These are phyloP conservation scores for Caenorhabditis elegans DNA, from an alignment of 1,140 invertebrate genomes.

Conservation along the genomic window WBcel235 BX284606.5:8763501-8764000, in stretches of 20 bases:
- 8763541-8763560: neutral
- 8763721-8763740: neutral
- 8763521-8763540: neutral
- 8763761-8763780: neutral
- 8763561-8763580: neutral
- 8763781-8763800: neutral
- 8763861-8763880: neutral
- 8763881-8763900: too few species aligned
- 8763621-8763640: neutral
- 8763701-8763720: too few species aligned
- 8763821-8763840: neutral
- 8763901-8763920: conserved; percentile 58
- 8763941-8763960: conserved; percentile 56
- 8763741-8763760: conserved; percentile 30
- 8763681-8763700: neutral
- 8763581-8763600: neutral
- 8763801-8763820: neutral
- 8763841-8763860: neutral
- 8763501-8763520: too few species aligned
- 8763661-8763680: neutral
- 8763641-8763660: conserved; percentile 14
- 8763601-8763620: neutral
- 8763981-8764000: neutral
- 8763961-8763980: conserved; percentile 59
- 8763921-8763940: conserved; percentile 64